Percentiles rank a stretch among this genome's conserved stretches.
Conservation (phyloP, 2,113 vertebrate species). For the Alligator sinensis region DNA sequence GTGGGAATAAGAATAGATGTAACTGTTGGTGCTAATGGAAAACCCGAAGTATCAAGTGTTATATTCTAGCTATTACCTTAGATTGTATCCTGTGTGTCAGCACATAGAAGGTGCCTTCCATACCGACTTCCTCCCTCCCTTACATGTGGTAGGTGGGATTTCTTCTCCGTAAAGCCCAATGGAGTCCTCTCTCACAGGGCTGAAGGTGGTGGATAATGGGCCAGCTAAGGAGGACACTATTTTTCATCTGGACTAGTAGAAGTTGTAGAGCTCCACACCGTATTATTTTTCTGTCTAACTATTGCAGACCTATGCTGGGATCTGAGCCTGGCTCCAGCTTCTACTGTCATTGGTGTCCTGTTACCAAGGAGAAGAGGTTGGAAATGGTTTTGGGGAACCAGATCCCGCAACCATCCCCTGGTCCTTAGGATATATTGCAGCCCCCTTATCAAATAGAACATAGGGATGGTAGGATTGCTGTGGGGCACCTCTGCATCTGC, state of each 20-base stretch:
- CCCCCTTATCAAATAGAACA: neutral
- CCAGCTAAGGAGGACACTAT: too few species aligned
- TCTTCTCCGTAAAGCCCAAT: too few species aligned
- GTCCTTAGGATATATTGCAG: neutral
- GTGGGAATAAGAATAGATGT: neutral
- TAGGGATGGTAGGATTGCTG: neutral
- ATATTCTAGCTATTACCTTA: fast-evolving
- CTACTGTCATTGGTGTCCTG: neutral
- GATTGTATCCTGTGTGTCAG: fast-evolving
- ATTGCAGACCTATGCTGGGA: too few species aligned
- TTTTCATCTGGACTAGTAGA: neutral
- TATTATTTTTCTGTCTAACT: too few species aligned
- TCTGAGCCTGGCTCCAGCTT: neutral
- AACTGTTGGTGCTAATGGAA: neutral
- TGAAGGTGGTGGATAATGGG: neutral
- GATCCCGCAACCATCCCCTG: too few species aligned
- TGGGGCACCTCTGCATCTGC: neutral
- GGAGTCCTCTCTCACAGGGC: neutral
- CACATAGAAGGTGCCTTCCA: neutral
- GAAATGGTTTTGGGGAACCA: neutral
- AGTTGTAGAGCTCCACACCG: neutral
- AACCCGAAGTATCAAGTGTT: neutral
- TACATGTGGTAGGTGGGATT: too few species aligned
- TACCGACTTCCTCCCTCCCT: too few species aligned
- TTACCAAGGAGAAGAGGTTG: neutral